These are phyloP conservation scores for Dynastes grantii DNA, from an alignment of 2,888 invertebrate genomes.

Conservation along the genomic window DNA sequence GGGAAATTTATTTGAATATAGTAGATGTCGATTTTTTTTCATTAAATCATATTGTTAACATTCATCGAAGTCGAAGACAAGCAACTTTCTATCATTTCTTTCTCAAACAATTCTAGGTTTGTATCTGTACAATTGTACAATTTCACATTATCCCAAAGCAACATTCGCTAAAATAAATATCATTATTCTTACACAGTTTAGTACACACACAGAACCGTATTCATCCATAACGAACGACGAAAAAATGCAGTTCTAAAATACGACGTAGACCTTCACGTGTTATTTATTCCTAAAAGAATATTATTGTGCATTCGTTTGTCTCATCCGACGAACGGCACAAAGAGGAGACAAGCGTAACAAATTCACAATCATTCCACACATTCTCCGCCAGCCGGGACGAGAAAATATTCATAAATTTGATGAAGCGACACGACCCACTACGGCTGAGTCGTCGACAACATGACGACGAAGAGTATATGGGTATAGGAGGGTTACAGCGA, in stretches of 20 bases:
- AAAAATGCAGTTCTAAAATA: conserved; percentile 30
- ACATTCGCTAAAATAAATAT: conserved; percentile 29
- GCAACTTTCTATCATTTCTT: too few species aligned
- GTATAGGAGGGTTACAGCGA: conserved; percentile 6
- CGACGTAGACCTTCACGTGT: conserved; percentile 3
- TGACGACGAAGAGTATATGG: not conserved
- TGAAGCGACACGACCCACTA: not conserved
- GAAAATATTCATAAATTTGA: conserved; percentile 43
- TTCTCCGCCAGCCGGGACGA: conserved; percentile 9
- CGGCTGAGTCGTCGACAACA: not conserved
- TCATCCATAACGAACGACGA: not conserved
- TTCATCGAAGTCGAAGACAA: too few species aligned
- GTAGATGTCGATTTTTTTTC: too few species aligned
- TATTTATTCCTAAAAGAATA: conserved; percentile 39
- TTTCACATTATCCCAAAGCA: conserved; percentile 8
- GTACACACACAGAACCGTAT: conserved; percentile 9
- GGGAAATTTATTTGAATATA: too few species aligned
- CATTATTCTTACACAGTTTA: conserved; percentile 10
- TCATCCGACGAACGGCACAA: conserved; percentile 17
- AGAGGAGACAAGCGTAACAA: conserved; percentile 33
- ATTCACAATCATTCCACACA: conserved; percentile 37
- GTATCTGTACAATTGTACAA: not conserved
- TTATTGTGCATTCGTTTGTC: conserved; percentile 42
- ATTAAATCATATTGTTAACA: too few species aligned
- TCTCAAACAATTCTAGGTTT: not conserved